Evolutionary conservation across 2,888 invertebrate species (phyloP).

Genomic region (Diabrotica balteata): DNA sequence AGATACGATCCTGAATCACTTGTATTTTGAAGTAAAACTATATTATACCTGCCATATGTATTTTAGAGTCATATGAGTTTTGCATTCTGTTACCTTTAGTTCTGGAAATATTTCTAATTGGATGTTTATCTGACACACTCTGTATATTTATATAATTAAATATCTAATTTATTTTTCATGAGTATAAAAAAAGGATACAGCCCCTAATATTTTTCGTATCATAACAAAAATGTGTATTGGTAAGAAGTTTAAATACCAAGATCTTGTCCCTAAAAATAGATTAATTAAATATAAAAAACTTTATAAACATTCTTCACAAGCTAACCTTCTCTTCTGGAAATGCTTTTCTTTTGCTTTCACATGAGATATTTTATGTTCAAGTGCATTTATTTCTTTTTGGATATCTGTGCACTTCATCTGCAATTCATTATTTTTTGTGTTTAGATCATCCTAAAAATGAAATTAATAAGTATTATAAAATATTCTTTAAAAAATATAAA

Average conservation of each 20-base stretch:
- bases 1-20: no score
- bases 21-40: no score
- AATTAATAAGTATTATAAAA: background rate
- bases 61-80: no score
- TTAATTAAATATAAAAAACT: background rate
- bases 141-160: no score
- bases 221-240: conserved; percentile 25
- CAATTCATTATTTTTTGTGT: conserved; percentile 13
- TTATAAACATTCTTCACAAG: background rate
- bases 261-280: conserved; percentile 30
- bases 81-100: no score
- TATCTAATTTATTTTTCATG: no score
- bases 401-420: no score
- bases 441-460: conserved; percentile 18
- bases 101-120: no score
- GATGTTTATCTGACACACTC: no score
- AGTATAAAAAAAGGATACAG: conserved; percentile 33
- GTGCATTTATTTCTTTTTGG: conserved; percentile 12
- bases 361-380: conserved; percentile 6
- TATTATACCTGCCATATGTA: no score
- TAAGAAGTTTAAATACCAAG: conserved; percentile 30
- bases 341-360: conserved; percentile 14
- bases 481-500: no score
- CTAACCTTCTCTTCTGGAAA: conserved; percentile 18
- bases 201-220: conserved; percentile 18